Conservation (phyloP, 2,888 invertebrate species). For the Nemurella pictetii region DNA sequence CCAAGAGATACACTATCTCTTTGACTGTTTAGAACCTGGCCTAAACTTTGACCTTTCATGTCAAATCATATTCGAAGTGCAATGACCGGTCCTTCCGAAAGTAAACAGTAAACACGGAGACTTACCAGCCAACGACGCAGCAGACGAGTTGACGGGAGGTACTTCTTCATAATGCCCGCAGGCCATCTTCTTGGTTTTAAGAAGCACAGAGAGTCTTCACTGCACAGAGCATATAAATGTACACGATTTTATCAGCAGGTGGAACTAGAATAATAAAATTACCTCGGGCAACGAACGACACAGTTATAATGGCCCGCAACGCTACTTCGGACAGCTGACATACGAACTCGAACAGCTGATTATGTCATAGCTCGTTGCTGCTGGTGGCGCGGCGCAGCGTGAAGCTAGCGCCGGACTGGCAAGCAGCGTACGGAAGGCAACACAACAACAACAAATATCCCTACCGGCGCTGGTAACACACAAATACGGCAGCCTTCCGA, state of each 20-base stretch:
- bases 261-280: neutral
- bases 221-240: neutral
- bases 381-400: too few species aligned
- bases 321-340: neutral
- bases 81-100: neutral
- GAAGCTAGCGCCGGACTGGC: too few species aligned
- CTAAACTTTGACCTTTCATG: too few species aligned
- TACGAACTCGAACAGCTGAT: neutral
- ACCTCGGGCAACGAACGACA: neutral
- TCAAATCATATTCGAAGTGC: too few species aligned
- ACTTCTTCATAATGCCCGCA: neutral
- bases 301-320: neutral
- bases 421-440: too few species aligned
- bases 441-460: too few species aligned
- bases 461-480: too few species aligned
- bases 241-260: neutral
- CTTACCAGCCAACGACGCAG: neutral
- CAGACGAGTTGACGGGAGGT: neutral
- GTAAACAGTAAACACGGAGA: neutral
- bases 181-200: neutral
- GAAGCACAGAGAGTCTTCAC: neutral
- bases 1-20: too few species aligned
- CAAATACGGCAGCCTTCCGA: too few species aligned
- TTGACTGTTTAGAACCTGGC: too few species aligned
- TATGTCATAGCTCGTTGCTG: neutral